Evolutionary conservation across 2,888 invertebrate species (phyloP).

Genomic region (Onthophagus sagittarius): DNA sequence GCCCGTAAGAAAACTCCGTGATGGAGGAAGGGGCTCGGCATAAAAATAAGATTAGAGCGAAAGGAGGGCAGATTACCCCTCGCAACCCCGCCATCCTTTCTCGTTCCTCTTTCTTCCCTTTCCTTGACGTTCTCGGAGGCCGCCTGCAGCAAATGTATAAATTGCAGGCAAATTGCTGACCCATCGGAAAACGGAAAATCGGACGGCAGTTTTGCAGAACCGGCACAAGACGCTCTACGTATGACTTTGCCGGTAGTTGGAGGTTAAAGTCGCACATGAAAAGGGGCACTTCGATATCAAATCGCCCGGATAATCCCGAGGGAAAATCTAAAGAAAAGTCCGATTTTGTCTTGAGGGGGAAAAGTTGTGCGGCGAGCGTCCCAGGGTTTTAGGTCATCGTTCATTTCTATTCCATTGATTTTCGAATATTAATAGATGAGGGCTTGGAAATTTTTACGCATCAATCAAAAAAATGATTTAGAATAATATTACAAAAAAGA

Average conservation of each 20-base stretch:
- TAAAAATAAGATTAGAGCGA: slow-evolving; percentile 22
- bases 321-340: neutral
- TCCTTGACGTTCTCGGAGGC: neutral
- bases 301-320: neutral
- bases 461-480: too few species aligned
- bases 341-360: neutral
- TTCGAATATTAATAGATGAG: neutral
- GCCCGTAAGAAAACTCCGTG: neutral
- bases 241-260: slow-evolving; percentile 2
- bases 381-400: neutral
- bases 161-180: slow-evolving; percentile 32
- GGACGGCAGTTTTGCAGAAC: slow-evolving; percentile 8
- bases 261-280: slow-evolving; percentile 4
- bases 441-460: neutral
- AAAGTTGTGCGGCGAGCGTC: neutral
- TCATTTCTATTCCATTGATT: neutral
- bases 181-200: slow-evolving; percentile 17
- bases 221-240: neutral
- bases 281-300: neutral
- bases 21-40: slow-evolving; percentile 12
- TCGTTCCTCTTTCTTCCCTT: slow-evolving; percentile 23
- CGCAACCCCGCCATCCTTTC: slow-evolving; percentile 26
- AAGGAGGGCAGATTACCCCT: slow-evolving; percentile 32
- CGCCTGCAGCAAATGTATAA: slow-evolving; percentile 37
- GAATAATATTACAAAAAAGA: too few species aligned